Evolutionary conservation across 1,140 invertebrate species (phyloP).

Genomic region (Schlechtendalia chinensis): DNA sequence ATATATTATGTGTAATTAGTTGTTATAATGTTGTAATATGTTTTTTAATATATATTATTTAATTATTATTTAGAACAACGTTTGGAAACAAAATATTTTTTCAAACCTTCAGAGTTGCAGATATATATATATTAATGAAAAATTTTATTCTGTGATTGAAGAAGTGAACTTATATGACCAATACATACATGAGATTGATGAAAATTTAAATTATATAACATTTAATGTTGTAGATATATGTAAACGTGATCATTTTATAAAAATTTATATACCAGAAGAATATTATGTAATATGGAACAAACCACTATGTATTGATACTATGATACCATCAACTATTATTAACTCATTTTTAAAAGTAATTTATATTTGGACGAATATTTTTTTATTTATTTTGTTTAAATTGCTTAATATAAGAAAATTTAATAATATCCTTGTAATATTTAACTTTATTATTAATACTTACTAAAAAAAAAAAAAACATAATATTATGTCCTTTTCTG

Average conservation of each 20-base stretch:
- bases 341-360: constrained; percentile 28
- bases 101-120: not conserved
- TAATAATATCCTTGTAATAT: not conserved
- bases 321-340: not conserved
- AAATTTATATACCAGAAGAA: constrained; percentile 22
- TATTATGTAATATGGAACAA: not conserved
- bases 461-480: not conserved
- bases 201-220: constrained; percentile 15
- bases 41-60: not conserved
- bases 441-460: no score
- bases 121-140: not conserved
- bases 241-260: constrained; percentile 9
- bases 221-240: constrained; percentile 1
- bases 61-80: not conserved
- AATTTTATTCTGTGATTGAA: not conserved
- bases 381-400: no score
- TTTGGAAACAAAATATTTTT: not conserved
- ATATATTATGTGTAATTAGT: no score
- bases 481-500: not conserved
- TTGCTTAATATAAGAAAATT: not conserved
- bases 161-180: constrained; percentile 4
- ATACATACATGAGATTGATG: not conserved
- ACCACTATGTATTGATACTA: constrained; percentile 5
- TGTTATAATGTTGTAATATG: no score
- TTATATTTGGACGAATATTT: not conserved